phyloP scores from a whole-genome alignment of 2,797 vertebrate species.

The Tympanoctomys barrerae region DNA sequence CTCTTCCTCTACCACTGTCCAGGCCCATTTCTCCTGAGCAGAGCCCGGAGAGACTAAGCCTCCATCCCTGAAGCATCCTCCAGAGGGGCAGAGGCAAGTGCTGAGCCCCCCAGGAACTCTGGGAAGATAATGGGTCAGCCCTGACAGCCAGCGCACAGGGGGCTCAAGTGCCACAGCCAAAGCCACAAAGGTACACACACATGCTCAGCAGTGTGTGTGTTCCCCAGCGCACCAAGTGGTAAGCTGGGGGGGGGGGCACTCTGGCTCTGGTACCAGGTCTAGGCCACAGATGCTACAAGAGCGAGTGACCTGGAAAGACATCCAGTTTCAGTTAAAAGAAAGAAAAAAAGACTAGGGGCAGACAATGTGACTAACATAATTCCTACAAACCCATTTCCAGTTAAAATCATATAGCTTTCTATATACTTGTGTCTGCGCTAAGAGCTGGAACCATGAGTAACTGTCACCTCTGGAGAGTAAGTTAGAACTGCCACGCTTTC shows the following conservation, averaged over 20 bases:
- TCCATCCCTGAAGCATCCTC: neutral
- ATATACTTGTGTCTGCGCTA: neutral
- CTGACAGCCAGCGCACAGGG: accelerated
- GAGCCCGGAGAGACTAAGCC: neutral
- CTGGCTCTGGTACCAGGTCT: neutral
- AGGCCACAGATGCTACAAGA: neutral
- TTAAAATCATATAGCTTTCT: neutral
- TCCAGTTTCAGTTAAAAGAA: neutral
- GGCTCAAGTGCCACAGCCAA: neutral
- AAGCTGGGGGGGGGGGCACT: neutral
- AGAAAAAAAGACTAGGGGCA: neutral
- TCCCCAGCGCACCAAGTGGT: neutral
- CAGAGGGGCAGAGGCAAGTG: neutral
- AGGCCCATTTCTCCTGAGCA: neutral
- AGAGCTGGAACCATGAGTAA: neutral
- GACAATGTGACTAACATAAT: neutral
- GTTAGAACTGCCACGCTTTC: neutral
- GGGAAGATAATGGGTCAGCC: neutral
- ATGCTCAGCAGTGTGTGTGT: accelerated
- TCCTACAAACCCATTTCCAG: neutral
- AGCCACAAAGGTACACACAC: neutral
- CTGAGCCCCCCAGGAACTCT: accelerated
- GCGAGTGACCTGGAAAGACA: neutral
- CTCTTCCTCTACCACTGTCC: neutral
- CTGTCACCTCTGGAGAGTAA: neutral